Evolutionary conservation across 2,888 invertebrate genomes (phyloP).

Genomic region (Loripinus fragilis): DNA sequence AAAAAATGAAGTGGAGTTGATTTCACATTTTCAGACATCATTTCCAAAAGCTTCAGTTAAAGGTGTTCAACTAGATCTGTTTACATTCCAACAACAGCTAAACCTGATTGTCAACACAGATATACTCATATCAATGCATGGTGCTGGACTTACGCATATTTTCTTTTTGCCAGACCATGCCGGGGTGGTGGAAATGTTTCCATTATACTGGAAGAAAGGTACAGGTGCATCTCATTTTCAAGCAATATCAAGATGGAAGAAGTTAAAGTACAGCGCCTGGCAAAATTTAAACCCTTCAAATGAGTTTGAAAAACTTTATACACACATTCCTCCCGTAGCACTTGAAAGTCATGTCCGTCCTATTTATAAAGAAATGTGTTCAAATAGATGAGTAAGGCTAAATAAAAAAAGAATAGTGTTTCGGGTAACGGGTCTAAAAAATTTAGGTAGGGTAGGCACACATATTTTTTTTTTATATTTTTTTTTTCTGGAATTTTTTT

Average conservation of each 20-base stretch:
- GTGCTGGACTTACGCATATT: conserved; percentile 81
- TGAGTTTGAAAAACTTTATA: conserved; percentile 64
- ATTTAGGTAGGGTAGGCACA: no score
- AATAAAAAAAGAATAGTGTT: no score
- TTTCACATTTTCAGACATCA: conserved; percentile 61
- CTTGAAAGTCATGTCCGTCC: conserved; percentile 25
- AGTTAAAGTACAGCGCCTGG: conserved; percentile 78
- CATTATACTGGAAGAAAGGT: conserved; percentile 69
- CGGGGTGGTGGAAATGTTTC: conserved; percentile 81
- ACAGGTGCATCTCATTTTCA: conserved; percentile 71
- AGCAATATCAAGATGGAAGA: conserved; percentile 79
- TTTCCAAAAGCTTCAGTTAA: conserved; percentile 66
- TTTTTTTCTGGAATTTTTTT: no score
- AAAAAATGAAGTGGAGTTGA: conserved; percentile 79
- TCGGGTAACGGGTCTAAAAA: no score
- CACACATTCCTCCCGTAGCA: conserved; percentile 69
- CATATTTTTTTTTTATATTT: no score
- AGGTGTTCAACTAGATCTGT: conserved; percentile 78
- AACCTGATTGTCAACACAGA: conserved; percentile 74
- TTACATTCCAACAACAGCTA: conserved; percentile 78
- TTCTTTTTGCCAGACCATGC: conserved; percentile 79
- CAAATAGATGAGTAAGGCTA: background rate
- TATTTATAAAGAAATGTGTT: conserved; percentile 38
- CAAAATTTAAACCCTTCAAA: conserved; percentile 74
- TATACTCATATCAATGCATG: conserved; percentile 83